Base-by-base conservation (phyloP, 2,113 vertebrate species). In the Ploceus nigricollis region DNA sequence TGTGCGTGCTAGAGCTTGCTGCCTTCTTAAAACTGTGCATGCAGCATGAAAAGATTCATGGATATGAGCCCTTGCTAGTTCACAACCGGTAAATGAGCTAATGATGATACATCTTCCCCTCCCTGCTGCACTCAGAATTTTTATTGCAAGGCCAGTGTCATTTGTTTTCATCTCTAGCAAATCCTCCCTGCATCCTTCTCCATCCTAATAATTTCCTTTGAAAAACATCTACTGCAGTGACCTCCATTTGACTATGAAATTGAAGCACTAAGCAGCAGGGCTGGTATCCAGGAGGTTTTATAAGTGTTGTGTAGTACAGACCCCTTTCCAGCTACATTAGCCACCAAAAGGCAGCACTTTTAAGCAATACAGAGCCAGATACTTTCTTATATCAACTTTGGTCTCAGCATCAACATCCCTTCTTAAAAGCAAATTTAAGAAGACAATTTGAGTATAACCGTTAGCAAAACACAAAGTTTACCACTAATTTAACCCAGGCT, bases 31-130 rank as follows among this genome's bases (percentile, higher is more conserved):
- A 96, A 90, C 42, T 71, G 82, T 85, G 60, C 68, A 73, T 71
- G 68, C 24, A 5, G 71, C 4, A 2, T 82, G 87, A 69, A 82
- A 92, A 94, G 94, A 97, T 97, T 95, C 93, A 96, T 94, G 94
- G 88, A 57, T 93, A 63, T 90, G 90, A 92, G 85, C 85, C 76
- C 79, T 94, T 22, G 42, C 72, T 90, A 81, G 96, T 94, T 96
- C 94, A 86, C 93, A 96, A 93, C 85, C 40, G 23, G 78, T 92
- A 96, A 96, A 96, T 95, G 94, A 95, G 94, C 92, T 97, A 96
- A 96, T 97, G 93, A 95, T 96, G 94, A 96, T 96, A 95, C 94
- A 95, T 94, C 92, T 96, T 96, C 69, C 88, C 92, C 94, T 95
- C 92, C 85, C 79, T 75, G 68, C 92, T 94, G 94, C 90, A 86